These are phyloP conservation scores for Rhabdornis inornatus DNA, from an alignment of 2,113 vertebrate genomes.

Conservation along the genomic window DNA sequence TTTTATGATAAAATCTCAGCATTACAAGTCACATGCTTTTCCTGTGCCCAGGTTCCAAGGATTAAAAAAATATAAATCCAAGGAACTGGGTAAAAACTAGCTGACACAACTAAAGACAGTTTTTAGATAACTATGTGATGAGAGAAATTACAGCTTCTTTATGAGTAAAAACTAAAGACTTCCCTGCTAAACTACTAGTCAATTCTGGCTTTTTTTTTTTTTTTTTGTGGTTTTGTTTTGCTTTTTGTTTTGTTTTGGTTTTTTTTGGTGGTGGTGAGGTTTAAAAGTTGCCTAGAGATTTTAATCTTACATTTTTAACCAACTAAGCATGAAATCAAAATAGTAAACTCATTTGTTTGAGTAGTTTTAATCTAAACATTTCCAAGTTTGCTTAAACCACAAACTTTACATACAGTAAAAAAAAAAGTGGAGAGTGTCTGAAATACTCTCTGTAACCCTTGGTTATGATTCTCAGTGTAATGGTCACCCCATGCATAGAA, in stretches of 20 bases:
- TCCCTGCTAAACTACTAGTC: background rate
- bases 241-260: too few species aligned
- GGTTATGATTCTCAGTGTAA: background rate
- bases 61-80: background rate
- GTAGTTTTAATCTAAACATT: background rate
- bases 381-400: background rate
- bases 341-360: background rate
- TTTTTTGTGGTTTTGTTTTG: background rate
- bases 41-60: fast-evolving
- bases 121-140: background rate
- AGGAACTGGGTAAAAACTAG: background rate
- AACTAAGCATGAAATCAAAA: background rate
- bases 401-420: background rate
- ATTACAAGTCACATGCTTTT: background rate
- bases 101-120: background rate
- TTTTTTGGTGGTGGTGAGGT: fast-evolving
- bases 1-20: background rate
- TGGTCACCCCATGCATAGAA: background rate
- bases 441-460: background rate
- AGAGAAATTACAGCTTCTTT: background rate
- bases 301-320: background rate
- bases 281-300: background rate
- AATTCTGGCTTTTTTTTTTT: background rate
- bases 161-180: background rate
- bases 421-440: background rate